These are phyloP conservation scores for Betta splendens DNA, from an alignment of 2,797 vertebrate genomes.

Conservation along the genomic window DNA sequence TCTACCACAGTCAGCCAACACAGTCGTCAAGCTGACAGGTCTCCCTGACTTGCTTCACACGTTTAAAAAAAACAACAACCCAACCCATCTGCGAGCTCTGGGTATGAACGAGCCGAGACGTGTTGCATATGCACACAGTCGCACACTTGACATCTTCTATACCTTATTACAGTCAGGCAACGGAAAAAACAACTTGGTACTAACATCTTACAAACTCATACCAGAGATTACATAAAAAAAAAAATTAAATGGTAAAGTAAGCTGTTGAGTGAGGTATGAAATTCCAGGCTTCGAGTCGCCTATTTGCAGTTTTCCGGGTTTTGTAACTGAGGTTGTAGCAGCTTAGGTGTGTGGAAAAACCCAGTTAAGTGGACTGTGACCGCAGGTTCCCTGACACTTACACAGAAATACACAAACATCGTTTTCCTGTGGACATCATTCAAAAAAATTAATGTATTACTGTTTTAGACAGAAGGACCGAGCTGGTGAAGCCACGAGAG, in stretches of 20 bases:
- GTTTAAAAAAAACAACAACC: conserved; percentile 40
- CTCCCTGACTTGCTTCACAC: conserved; percentile 76
- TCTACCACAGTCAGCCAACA: conserved; percentile 82
- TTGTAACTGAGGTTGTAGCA: conserved; percentile 84
- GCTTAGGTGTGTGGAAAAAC: conserved; percentile 82
- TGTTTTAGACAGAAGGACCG: conserved; percentile 50
- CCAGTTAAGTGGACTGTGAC: conserved; percentile 79
- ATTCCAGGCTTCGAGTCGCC: conserved; percentile 68
- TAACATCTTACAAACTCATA: conserved; percentile 61
- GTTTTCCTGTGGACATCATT: conserved; percentile 62
- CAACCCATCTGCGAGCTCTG: conserved; percentile 63
- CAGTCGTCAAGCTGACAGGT: conserved; percentile 76
- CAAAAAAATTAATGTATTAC: conserved; percentile 53
- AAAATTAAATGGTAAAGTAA: conserved; percentile 68
- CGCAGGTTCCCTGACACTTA: conserved; percentile 81
- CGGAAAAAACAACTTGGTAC: conserved; percentile 52
- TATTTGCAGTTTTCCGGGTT: conserved; percentile 84
- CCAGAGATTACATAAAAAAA: conserved; percentile 63
- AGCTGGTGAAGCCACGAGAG: conserved; percentile 53
- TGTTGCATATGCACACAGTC: conserved; percentile 39
- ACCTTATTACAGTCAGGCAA: conserved; percentile 62
- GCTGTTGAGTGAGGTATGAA: conserved; percentile 84
- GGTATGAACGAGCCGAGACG: conserved; percentile 48
- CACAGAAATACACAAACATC: conserved; percentile 60
- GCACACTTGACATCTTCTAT: conserved; percentile 49